Base-by-base conservation (phyloP, 2,113 vertebrate species). In the Hyperopisus bebe region DNA sequence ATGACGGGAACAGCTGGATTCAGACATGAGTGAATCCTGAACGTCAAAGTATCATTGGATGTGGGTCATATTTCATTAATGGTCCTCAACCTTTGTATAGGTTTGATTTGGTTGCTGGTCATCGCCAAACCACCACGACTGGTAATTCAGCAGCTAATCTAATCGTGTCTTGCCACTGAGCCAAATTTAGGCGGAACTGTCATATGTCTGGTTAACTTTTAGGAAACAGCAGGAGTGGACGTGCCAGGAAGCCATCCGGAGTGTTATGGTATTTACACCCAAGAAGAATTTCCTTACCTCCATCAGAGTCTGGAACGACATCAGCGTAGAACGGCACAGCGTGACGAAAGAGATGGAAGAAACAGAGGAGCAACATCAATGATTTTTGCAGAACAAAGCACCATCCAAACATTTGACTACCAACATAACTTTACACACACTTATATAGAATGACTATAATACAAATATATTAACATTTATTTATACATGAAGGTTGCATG, bases 251-350 rank as follows among this genome's bases (percentile, higher is more conserved):
- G 47, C 4, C 77, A 82, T 39, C 46, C 77, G 24, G 80, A 46
- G 47, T 85, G 15, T 17, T 13, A 39, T 80, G 82, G 2, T 10
- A 87, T n/a, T 9, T 39, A 53, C 10, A 35, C 88, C 39, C 11
- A 9, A 4, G 82, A 50, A 80, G 35, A 77, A 74, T 24, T 46
- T 1, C 94, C 97, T 96, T 92, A 97, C 97, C 96, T 97, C 97
- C 91, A 98, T 91, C 89, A 98, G 96, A 0, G 97, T 98, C 97
- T 98, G 94, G 39, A 89, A 47, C 10, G 66, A 10, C 62, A 42
- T 51, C 90, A 77, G 7, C 90, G 89, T 0, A 90, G 39, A 4
- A 5, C 3, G 9, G 50, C 62, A 39, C 48, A 87, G 8, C 47
- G 74, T 46, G 51, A 42, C 21, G 50, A 89, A 66, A 86, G 87